Evolutionary conservation across 2,113 vertebrate species (phyloP).

Genomic region (Lasiurus borealis): DNA sequence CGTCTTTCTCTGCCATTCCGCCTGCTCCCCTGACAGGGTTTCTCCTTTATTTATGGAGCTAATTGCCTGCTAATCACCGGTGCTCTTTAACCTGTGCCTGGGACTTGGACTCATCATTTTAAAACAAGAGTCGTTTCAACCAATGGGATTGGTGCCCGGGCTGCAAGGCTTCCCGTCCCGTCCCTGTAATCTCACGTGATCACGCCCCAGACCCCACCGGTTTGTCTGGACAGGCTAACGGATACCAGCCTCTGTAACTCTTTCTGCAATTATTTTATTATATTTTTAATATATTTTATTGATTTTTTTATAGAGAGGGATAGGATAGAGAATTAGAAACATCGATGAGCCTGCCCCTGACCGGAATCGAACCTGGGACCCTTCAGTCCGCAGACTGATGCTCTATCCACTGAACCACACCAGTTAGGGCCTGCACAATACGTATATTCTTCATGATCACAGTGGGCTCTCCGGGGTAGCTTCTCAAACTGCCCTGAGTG

Average conservation of each 20-base stretch:
- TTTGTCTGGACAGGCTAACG: neutral
- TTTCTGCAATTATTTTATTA: too few species aligned
- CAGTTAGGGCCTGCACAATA: too few species aligned
- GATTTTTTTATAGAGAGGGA: too few species aligned
- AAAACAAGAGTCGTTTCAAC: neutral
- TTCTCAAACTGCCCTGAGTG: neutral
- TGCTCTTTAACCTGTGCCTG: constrained; percentile 9
- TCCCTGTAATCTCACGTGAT: neutral
- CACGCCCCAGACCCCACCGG: neutral
- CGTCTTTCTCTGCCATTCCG: constrained; percentile 51
- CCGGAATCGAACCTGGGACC: too few species aligned
- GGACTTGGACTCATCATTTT: constrained; percentile 69
- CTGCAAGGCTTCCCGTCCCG: neutral
- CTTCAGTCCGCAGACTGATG: too few species aligned
- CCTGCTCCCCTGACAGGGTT: constrained; percentile 9
- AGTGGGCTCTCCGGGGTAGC: neutral
- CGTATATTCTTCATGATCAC: neutral
- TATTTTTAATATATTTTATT: too few species aligned
- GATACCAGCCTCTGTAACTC: neutral
- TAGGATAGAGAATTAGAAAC: too few species aligned
- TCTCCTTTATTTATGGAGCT: constrained; percentile 15
- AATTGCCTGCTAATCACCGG: constrained; percentile 19
- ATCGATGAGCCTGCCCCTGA: too few species aligned
- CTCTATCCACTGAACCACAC: too few species aligned
- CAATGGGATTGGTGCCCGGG: neutral